Evolutionary conservation across 2,888 invertebrate genomes (phyloP).

Genomic region (Diploptera punctata): DNA sequence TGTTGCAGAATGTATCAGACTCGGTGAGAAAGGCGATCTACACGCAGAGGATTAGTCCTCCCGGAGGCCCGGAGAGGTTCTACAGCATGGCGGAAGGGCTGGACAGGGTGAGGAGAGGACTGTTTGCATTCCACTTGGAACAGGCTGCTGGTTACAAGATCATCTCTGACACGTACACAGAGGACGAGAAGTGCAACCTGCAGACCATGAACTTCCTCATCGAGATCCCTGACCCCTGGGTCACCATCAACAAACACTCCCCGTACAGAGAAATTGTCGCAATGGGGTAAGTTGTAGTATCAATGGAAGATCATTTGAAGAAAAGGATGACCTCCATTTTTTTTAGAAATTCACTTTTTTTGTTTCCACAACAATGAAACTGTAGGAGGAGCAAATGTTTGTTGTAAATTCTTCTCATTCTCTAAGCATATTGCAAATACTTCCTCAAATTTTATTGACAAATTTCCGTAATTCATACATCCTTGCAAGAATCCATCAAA

Average conservation of each 20-base stretch:
- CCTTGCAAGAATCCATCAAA: no score
- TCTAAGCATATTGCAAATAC: no score
- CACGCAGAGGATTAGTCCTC: conserved; percentile 18
- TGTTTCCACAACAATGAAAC: no score
- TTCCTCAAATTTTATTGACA: no score
- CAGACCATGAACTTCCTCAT: neutral
- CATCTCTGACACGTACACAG: conserved; percentile 13
- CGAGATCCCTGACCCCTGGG: conserved; percentile 2
- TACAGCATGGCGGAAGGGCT: conserved; percentile 16
- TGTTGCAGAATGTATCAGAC: conserved; percentile 22
- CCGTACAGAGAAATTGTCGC: conserved; percentile 6
- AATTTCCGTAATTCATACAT: no score
- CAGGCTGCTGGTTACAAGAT: conserved; percentile 18
- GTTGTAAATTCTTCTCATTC: no score
- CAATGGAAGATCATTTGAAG: no score
- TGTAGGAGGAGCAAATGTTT: no score
- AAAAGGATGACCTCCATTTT: no score
- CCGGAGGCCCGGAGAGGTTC: conserved; percentile 1
- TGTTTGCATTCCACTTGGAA: conserved; percentile 34
- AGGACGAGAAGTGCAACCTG: conserved; percentile 31
- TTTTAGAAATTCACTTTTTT: no score
- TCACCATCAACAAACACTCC: conserved; percentile 1
- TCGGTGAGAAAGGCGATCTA: conserved; percentile 25
- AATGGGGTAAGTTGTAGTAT: conserved; percentile 18
- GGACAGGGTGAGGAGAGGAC: neutral